Conservation (phyloP, 2,797 vertebrate genomes). For the Molossus molossus region DNA sequence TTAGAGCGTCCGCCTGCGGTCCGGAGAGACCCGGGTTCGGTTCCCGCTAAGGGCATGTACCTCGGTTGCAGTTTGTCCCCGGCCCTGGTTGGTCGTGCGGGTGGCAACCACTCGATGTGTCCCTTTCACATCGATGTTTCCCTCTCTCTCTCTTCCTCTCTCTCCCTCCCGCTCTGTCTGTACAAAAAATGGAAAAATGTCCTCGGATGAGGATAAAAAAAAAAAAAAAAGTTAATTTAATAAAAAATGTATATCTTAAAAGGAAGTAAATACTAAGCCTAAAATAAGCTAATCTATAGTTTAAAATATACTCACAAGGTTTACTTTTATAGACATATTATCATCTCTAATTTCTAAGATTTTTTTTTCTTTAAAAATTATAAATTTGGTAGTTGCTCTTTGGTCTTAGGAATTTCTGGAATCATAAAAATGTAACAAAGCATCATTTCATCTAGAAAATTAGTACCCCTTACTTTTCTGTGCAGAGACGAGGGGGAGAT, state of each 20-base stretch:
- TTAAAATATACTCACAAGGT: constrained; percentile 42
- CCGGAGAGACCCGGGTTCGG: no score
- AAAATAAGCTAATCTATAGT: not conserved
- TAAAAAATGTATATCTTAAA: not conserved
- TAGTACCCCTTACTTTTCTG: not conserved
- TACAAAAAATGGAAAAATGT: no score
- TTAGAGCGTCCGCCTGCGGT: no score
- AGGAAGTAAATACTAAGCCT: not conserved
- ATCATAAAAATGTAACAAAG: constrained; percentile 47
- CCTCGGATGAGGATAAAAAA: no score
- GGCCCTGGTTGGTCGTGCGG: no score
- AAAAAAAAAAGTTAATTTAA: constrained; percentile 37
- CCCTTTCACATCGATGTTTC: no score
- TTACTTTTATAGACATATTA: constrained; percentile 24
- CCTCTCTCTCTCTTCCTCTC: no score
- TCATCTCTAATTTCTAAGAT: not conserved
- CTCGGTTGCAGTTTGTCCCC: no score
- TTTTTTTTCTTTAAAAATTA: not conserved
- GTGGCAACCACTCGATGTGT: no score
- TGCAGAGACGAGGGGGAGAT: constrained; percentile 7
- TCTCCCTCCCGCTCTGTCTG: no score
- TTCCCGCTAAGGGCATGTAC: no score
- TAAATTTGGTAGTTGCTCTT: not conserved
- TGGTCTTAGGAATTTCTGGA: not conserved
- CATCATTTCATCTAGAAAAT: constrained; percentile 28